Evolutionary conservation across 1,140 invertebrate species (phyloP).

Genomic region (Polypedilum pembai): DNA sequence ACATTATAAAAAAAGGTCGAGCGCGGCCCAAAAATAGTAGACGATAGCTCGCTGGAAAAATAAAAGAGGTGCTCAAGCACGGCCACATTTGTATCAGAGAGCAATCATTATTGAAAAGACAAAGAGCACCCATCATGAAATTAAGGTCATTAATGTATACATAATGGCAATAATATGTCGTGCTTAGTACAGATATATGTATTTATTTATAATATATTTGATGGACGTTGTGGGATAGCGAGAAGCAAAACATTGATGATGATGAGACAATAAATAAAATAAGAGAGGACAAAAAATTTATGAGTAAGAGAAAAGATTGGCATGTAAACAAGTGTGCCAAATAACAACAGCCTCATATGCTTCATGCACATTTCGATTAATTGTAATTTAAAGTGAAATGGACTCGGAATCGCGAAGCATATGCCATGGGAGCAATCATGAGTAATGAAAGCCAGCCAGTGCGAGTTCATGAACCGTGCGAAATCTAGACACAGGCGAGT

Average conservation of each 20-base stretch:
- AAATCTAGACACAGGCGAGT: too few species aligned
- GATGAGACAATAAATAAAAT: slow-evolving; percentile 25
- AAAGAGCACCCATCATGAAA: slow-evolving; percentile 15
- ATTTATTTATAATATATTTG: neutral
- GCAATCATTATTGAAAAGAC: neutral
- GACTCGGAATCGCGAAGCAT: neutral
- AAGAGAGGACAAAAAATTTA: neutral
- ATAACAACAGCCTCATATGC: neutral
- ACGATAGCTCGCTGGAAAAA: too few species aligned
- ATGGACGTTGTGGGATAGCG: slow-evolving; percentile 20
- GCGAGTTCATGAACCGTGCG: slow-evolving; percentile 16
- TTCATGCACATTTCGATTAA: neutral
- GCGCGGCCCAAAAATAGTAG: neutral
- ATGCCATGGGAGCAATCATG: neutral
- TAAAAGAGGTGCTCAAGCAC: too few species aligned
- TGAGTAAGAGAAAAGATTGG: too few species aligned
- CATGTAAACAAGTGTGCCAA: slow-evolving; percentile 10
- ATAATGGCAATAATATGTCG: slow-evolving; percentile 22
- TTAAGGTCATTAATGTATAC: slow-evolving; percentile 24
- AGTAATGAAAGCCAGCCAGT: neutral
- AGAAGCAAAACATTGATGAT: neutral
- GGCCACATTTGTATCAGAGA: neutral
- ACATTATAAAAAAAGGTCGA: neutral
- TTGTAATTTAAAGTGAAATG: slow-evolving; percentile 19
- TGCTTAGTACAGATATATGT: slow-evolving; percentile 10